A percentile compares a stretch with the other conserved stretches of the same genome.
Conservation (phyloP, 2,113 vertebrate genomes). For the Pseudolaguvia tuberculata region DNA sequence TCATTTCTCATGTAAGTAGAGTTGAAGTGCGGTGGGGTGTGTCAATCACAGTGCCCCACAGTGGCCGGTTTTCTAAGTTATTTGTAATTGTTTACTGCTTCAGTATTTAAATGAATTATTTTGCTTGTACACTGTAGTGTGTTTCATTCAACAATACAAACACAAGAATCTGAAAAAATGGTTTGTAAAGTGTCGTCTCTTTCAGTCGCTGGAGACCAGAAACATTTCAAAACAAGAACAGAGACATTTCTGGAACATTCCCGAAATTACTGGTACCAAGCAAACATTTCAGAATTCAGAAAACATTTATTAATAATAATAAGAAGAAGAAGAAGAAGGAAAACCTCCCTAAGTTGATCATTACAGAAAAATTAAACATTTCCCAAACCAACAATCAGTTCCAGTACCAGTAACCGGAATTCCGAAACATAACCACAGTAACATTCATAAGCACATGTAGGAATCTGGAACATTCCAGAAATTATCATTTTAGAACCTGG, state of each 20-base stretch:
- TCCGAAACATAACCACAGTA: neutral
- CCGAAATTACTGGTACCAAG: too few relatives aligned
- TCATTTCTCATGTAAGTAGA: neutral
- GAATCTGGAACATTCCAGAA: too few relatives aligned
- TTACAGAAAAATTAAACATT: neutral
- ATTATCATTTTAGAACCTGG: too few relatives aligned
- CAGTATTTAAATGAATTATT: neutral
- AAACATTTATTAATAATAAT: too few relatives aligned
- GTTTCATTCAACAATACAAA: neutral
- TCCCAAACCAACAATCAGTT: neutral
- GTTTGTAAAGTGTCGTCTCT: neutral
- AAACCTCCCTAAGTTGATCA: too few relatives aligned
- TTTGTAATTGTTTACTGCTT: constrained; percentile 23
- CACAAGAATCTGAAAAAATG: neutral
- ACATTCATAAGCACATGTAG: too few relatives aligned
- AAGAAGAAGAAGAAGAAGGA: too few relatives aligned
- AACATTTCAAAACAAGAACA: too few relatives aligned
- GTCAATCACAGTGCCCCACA: neutral
- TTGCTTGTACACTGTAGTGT: neutral
- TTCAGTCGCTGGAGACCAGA: neutral
- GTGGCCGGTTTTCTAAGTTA: constrained; percentile 20
- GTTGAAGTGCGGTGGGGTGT: constrained; percentile 1
- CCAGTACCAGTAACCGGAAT: neutral
- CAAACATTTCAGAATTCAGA: neutral
- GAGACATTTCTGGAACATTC: too few relatives aligned